Percentiles rank a stretch among this genome's conserved stretches.
These are phyloP conservation scores for Orchesella flavescens DNA, from an alignment of 2,888 invertebrate species.

Conservation along the genomic window DNA sequence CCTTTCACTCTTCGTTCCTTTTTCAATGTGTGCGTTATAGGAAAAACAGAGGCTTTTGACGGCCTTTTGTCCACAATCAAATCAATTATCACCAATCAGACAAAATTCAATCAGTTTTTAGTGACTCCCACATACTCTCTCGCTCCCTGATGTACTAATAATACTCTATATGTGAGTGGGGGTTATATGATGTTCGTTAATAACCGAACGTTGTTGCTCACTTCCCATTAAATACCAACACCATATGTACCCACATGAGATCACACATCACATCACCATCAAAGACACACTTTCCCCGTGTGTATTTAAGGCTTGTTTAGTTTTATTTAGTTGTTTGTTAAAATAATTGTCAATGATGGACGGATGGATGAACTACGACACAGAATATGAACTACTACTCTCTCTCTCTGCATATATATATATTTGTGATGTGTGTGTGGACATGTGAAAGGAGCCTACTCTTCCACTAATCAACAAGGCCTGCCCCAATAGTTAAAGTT, in stretches of 20 bases:
- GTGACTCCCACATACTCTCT: slow-evolving; percentile 57
- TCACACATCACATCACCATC: slow-evolving; percentile 26
- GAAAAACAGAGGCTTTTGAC: slow-evolving; percentile 47
- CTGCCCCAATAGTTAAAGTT: slow-evolving; percentile 56
- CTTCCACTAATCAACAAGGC: slow-evolving; percentile 53
- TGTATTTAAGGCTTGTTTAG: slow-evolving; percentile 61
- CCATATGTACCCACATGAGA: slow-evolving; percentile 7
- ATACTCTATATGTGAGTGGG: not conserved
- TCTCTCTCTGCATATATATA: too few species aligned
- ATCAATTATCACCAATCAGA: slow-evolving; percentile 72
- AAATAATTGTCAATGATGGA: slow-evolving; percentile 64
- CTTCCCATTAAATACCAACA: slow-evolving; percentile 36
- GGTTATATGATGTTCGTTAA: slow-evolving; percentile 8
- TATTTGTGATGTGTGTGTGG: not conserved
- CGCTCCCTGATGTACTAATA: not conserved
- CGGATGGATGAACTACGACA: slow-evolving; percentile 36
- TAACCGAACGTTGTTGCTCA: slow-evolving; percentile 19
- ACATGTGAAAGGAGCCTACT: not conserved
- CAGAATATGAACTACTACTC: slow-evolving; percentile 12
- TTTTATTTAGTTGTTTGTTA: slow-evolving; percentile 64
- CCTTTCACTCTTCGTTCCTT: slow-evolving; percentile 10
- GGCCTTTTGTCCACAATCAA: slow-evolving; percentile 70
- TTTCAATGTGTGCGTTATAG: not conserved
- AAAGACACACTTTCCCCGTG: slow-evolving; percentile 13
- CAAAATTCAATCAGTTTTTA: slow-evolving; percentile 72